phyloP scores from a whole-genome alignment of 2,113 vertebrate species.

The Leiothrix lutea region DNA sequence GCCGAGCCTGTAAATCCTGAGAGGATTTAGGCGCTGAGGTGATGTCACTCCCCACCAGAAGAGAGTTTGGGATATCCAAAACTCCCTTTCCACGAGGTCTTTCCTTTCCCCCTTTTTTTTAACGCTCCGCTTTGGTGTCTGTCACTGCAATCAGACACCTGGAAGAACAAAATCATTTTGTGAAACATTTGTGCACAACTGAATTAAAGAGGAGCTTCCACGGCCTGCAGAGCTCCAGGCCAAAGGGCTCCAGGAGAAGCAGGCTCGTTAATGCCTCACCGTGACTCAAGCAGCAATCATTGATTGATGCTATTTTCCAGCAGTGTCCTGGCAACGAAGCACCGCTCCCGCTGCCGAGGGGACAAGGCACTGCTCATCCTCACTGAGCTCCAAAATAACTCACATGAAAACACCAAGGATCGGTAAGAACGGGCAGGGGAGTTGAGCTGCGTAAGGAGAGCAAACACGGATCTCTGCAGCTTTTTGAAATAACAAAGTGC shows the following conservation, averaged over 20 bases:
- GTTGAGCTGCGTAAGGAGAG: background rate
- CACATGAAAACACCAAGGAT: fast-evolving
- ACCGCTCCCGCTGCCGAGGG: background rate
- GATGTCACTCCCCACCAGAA: background rate
- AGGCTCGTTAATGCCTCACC: background rate
- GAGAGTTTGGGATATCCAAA: background rate
- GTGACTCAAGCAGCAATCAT: background rate
- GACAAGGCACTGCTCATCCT: background rate
- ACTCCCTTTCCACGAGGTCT: fast-evolving
- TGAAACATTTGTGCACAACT: fast-evolving
- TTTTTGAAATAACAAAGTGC: background rate
- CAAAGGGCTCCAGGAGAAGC: background rate
- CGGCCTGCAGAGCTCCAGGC: background rate
- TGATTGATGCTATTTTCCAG: background rate
- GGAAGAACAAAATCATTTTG: background rate
- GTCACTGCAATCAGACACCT: background rate
- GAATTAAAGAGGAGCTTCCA: background rate
- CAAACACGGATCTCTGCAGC: background rate
- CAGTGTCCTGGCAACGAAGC: background rate
- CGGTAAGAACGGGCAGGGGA: fast-evolving
- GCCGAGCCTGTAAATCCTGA: background rate
- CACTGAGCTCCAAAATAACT: fast-evolving
- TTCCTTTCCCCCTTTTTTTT: background rate
- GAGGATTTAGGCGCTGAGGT: background rate
- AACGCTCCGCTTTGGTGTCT: background rate